phyloP scores from a whole-genome alignment of 2,113 vertebrate genomes.

The Cisticola juncidis region DNA sequence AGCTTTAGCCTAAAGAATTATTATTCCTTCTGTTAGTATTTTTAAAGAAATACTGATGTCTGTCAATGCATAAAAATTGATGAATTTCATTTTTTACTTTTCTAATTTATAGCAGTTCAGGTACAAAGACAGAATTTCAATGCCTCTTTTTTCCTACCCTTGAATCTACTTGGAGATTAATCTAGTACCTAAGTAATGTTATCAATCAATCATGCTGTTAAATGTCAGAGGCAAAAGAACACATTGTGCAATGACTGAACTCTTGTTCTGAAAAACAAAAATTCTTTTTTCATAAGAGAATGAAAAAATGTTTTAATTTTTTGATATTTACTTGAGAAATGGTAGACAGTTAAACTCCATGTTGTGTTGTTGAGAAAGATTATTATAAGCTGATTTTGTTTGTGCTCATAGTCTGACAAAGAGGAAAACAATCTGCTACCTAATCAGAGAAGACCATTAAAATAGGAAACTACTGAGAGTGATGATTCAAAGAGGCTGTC shows the following conservation, averaged over 20 bases:
- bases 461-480: not conserved
- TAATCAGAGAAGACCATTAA: not conserved
- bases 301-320: not conserved
- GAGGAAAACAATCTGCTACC: not conserved
- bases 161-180: slow-evolving; percentile 66
- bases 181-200: slow-evolving; percentile 37
- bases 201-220: slow-evolving; percentile 60
- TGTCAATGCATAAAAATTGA: slow-evolving; percentile 41
- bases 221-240: slow-evolving; percentile 56
- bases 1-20: not conserved
- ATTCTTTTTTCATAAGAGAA: not conserved
- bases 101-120: slow-evolving; percentile 46
- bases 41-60: slow-evolving; percentile 41
- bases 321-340: not conserved
- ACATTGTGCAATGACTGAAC: not conserved
- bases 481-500: not conserved
- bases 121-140: slow-evolving; percentile 57
- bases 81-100: slow-evolving; percentile 52
- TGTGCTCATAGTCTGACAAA: not conserved
- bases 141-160: slow-evolving; percentile 19
- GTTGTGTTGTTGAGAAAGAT: not conserved
- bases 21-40: not conserved
- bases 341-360: not conserved
- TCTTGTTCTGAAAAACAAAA: not conserved
- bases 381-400: not conserved